These are phyloP conservation scores for Podarcis siculus DNA, from an alignment of 2,797 vertebrate species.

Conservation along the genomic window DNA sequence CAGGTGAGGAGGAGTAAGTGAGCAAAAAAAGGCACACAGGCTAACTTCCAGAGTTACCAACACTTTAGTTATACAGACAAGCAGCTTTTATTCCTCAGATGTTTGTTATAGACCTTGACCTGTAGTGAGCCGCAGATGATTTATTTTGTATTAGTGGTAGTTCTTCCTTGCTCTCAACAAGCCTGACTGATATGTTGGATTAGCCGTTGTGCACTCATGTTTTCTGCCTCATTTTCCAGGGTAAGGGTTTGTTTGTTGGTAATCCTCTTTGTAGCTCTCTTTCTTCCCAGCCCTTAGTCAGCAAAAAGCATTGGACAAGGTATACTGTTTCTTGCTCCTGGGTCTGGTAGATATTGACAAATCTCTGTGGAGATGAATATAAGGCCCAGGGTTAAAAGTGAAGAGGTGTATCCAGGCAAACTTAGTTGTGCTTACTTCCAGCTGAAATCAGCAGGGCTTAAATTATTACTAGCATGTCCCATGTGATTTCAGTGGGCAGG, in stretches of 20 bases:
- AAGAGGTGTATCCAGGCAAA: neutral
- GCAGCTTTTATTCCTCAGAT: neutral
- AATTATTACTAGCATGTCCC: neutral
- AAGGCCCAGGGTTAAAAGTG: neutral
- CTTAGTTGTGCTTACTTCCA: neutral
- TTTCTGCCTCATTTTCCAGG: neutral
- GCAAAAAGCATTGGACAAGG: neutral
- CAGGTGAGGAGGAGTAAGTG: too few species aligned
- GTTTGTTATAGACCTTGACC: neutral
- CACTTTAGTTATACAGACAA: neutral
- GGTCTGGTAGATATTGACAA: neutral
- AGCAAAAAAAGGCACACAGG: too few species aligned
- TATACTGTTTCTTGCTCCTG: neutral
- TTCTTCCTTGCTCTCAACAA: neutral
- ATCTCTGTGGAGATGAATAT: neutral
- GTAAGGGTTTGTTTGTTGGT: neutral
- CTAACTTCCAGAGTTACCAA: too few species aligned
- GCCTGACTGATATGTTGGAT: neutral
- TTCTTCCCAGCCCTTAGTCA: neutral
- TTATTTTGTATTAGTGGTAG: neutral
- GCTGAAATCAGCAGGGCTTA: too few species aligned
- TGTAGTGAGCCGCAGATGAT: neutral
- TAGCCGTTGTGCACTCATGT: neutral
- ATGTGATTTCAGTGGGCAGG: neutral
- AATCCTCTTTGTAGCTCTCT: neutral